A percentile compares a stretch with the other conserved stretches of the same genome.
Conservation (phyloP, 2,888 invertebrate genomes). For the Nemurella pictetii region DNA sequence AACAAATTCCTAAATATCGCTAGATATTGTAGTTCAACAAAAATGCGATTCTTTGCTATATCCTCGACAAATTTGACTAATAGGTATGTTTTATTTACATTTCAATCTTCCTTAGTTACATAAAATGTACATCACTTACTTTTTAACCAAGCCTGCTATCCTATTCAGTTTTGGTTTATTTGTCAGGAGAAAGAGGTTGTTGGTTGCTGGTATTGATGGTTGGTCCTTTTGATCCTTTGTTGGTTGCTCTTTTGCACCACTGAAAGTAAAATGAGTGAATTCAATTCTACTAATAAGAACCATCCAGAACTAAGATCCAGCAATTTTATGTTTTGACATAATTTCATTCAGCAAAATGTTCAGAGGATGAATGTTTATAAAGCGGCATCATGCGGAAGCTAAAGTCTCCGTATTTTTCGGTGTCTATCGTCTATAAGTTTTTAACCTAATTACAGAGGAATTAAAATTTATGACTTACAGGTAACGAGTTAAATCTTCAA, state of each 20-base stretch:
- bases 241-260: slow-evolving; percentile 58
- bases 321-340: slow-evolving; percentile 34
- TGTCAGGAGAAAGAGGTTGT: slow-evolving; percentile 50
- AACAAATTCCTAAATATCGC: background rate
- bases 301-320: slow-evolving; percentile 18
- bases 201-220: slow-evolving; percentile 48
- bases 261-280: slow-evolving; percentile 47
- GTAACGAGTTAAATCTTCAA: slow-evolving; percentile 91
- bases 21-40: background rate
- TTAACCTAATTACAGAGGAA: too few species aligned
- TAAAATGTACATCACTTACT: slow-evolving; percentile 50
- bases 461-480: too few species aligned
- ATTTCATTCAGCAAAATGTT: too few species aligned
- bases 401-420: too few species aligned
- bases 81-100: background rate
- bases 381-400: too few species aligned
- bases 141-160: slow-evolving; percentile 56
- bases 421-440: too few species aligned
- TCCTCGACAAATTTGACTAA: background rate
- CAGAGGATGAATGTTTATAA: too few species aligned
- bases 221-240: slow-evolving; percentile 51
- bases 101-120: background rate
- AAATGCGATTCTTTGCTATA: background rate
- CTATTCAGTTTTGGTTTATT: slow-evolving; percentile 54
- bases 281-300: background rate